Evolutionary conservation across 1,140 invertebrate genomes (phyloP).

Genomic region (Stenopsyche tienmushanensis): DNA sequence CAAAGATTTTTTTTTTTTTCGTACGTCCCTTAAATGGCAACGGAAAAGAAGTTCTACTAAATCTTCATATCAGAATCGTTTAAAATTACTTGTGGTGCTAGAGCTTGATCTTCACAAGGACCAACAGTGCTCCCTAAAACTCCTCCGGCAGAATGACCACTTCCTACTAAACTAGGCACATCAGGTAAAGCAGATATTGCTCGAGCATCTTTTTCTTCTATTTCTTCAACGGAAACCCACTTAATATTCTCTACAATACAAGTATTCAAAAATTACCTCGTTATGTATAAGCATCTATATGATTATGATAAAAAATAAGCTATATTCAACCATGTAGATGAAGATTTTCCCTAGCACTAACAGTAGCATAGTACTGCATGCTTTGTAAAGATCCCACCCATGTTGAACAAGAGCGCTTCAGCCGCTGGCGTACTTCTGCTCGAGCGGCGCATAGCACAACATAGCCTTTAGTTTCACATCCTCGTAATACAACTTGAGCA

Average conservation of each 20-base stretch:
- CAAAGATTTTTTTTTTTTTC: no score
- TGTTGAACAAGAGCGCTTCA: slow-evolving; percentile 92
- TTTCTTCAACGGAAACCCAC: slow-evolving; percentile 92
- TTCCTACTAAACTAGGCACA: slow-evolving; percentile 87
- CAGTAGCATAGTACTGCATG: slow-evolving; percentile 99
- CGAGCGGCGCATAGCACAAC: slow-evolving; percentile 95
- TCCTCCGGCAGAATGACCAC: slow-evolving; percentile 93
- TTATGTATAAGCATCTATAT: neutral
- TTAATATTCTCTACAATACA: slow-evolving; percentile 80
- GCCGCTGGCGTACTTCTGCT: slow-evolving; percentile 87
- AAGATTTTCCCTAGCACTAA: slow-evolving; percentile 80
- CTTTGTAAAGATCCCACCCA: slow-evolving; percentile 94
- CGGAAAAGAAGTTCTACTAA: no score
- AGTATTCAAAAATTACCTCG: neutral
- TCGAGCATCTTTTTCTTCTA: slow-evolving; percentile 78
- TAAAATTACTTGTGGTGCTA: slow-evolving; percentile 50
- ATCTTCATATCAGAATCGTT: neutral
- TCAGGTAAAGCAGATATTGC: slow-evolving; percentile 78
- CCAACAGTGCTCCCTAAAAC: slow-evolving; percentile 92
- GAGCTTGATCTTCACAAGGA: slow-evolving; percentile 54
- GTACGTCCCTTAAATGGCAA: no score
- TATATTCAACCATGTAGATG: slow-evolving; percentile 56
- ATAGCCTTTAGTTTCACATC: slow-evolving; percentile 94
- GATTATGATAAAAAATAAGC: slow-evolving; percentile 1
- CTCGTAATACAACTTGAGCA: slow-evolving; percentile 93